phyloP scores from a whole-genome alignment of 2,797 vertebrate genomes.

The Notoglanidium macrostoma region DNA sequence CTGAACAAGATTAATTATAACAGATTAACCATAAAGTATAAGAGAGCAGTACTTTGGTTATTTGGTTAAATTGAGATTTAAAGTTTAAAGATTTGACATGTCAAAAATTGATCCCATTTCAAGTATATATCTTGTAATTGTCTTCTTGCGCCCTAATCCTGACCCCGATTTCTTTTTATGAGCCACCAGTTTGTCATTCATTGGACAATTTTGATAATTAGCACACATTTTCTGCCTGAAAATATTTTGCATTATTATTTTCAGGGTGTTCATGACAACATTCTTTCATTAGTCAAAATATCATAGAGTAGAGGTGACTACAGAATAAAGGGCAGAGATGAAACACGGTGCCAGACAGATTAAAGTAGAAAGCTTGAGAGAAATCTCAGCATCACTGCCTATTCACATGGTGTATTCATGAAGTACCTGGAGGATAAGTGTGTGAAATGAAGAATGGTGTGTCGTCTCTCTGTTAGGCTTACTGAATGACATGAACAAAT shows the following conservation, averaged over 20 bases:
- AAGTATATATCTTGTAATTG: not conserved
- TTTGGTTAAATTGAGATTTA: not conserved
- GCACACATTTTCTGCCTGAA: not conserved
- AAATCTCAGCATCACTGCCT: not conserved
- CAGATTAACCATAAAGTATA: not conserved
- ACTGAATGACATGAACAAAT: constrained; percentile 38
- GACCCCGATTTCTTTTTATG: not conserved
- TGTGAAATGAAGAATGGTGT: constrained; percentile 40
- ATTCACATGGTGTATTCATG: not conserved
- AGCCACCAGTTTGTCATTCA: not conserved
- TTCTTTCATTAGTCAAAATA: constrained; percentile 6
- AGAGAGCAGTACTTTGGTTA: too few species aligned
- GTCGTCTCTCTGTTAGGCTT: constrained; percentile 15
- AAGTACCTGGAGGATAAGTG: not conserved
- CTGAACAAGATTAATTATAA: not conserved
- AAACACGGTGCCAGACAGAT: not conserved
- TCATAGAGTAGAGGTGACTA: not conserved
- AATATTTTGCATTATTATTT: not conserved
- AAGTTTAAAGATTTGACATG: not conserved
- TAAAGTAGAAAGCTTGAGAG: not conserved
- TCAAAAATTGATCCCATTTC: not conserved
- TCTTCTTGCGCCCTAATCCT: not conserved
- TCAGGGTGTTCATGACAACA: not conserved
- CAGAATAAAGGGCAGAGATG: constrained; percentile 1
- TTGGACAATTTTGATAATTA: not conserved